Evolutionary conservation across 1,140 invertebrate species (phyloP).

Genomic region (Heliothis subflexa): DNA sequence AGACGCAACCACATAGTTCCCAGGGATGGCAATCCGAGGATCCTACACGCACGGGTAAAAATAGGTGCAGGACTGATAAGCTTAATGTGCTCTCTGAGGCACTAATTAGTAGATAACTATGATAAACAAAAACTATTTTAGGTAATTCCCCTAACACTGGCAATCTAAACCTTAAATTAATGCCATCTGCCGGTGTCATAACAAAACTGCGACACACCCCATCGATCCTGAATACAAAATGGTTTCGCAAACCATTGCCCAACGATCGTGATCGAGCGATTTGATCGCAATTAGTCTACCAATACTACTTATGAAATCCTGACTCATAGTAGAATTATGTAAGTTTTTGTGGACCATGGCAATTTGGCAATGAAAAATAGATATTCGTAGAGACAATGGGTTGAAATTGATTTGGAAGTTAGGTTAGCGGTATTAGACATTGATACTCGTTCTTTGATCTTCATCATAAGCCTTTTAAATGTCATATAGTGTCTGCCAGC

Average conservation of each 20-base stretch:
- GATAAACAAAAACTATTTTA: no score
- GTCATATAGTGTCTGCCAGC: no score
- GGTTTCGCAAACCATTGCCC: slow-evolving; percentile 1
- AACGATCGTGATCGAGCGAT: slow-evolving; percentile 1
- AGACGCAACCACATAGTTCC: no score
- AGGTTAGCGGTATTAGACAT: neutral
- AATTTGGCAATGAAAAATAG: slow-evolving; percentile 18
- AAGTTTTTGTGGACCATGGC: slow-evolving; percentile 1
- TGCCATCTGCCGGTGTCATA: neutral
- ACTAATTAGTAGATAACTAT: no score
- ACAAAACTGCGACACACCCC: neutral
- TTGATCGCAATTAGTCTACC: slow-evolving; percentile 5
- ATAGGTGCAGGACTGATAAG: no score
- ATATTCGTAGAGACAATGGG: neutral
- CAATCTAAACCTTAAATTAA: neutral
- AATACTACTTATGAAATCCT: slow-evolving; percentile 4
- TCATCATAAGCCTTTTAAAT: no score
- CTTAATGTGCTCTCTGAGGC: no score
- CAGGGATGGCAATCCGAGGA: no score
- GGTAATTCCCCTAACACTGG: neutral
- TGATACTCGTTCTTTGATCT: no score
- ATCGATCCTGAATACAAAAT: neutral
- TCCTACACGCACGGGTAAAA: no score
- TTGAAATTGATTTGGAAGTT: neutral
- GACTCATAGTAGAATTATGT: neutral